phyloP scores from a whole-genome alignment of 2,113 vertebrate species.

The Corythornis madagascariensis region DNA sequence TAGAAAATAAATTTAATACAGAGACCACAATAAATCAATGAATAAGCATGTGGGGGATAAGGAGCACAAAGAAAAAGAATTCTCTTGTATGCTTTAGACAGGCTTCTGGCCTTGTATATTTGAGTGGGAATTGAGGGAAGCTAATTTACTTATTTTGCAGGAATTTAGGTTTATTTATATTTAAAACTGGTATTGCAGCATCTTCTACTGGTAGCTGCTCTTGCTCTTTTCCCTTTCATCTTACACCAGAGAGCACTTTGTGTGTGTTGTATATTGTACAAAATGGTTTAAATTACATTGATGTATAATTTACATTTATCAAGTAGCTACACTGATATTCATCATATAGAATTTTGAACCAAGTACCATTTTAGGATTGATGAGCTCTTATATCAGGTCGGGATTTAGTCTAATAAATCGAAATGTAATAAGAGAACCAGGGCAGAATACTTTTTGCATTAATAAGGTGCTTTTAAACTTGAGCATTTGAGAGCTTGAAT shows the following conservation, averaged over 20 bases:
- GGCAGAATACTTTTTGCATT: neutral
- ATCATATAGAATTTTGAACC: neutral
- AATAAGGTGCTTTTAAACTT: neutral
- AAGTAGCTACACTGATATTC: neutral
- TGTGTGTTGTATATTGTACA: neutral
- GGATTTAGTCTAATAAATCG: neutral
- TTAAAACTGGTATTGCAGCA: neutral
- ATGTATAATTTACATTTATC: neutral
- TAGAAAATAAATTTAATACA: constrained; percentile 4
- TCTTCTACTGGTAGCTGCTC: neutral
- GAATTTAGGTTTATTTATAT: neutral
- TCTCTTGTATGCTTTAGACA: neutral
- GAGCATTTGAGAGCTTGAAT: neutral
- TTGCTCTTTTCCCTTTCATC: neutral
- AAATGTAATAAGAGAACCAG: neutral
- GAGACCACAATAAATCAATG: neutral
- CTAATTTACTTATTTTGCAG: neutral
- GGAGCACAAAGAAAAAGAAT: neutral
- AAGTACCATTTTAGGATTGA: neutral
- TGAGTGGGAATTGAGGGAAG: neutral
- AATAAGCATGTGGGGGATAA: neutral
- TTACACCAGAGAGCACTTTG: neutral
- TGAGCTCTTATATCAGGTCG: neutral
- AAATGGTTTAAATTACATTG: neutral
- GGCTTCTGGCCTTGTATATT: neutral